Conservation (phyloP, 2,113 vertebrate species). For the Larimichthys crocea region DNA sequence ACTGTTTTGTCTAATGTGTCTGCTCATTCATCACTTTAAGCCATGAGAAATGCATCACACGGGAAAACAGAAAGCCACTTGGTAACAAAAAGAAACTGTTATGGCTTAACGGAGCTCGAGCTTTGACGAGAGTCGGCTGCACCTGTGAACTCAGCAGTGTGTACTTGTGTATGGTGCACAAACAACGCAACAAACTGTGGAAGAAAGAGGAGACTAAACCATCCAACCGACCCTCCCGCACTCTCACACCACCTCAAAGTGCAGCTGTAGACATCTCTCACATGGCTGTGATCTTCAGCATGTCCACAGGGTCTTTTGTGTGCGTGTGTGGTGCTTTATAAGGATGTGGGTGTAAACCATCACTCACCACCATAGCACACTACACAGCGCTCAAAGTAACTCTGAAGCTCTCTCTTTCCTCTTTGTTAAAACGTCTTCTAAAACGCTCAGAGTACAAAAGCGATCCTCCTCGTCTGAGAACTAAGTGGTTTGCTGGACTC, state of each 20-base stretch:
- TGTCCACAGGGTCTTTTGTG: constrained; percentile 55
- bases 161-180: neutral
- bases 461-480: constrained; percentile 14
- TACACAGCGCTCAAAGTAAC: constrained; percentile 29
- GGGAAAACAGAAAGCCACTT: constrained; percentile 22
- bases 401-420: constrained; percentile 39
- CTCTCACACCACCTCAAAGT: constrained; percentile 68
- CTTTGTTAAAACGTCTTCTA: constrained; percentile 35
- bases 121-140: constrained; percentile 45
- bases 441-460: constrained; percentile 11
- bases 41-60: constrained; percentile 16
- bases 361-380: constrained; percentile 59
- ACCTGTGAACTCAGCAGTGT: constrained; percentile 54
- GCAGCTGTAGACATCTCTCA: constrained; percentile 69
- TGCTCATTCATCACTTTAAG: neutral
- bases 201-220: constrained; percentile 41
- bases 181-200: constrained; percentile 5
- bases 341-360: constrained; percentile 56
- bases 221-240: neutral
- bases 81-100: constrained; percentile 25
- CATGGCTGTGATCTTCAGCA: constrained; percentile 70
- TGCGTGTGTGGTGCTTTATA: constrained; percentile 38
- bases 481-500: constrained; percentile 64
- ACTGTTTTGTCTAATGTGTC: constrained; percentile 1
- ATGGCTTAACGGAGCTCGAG: constrained; percentile 39